Evolutionary conservation across 2,888 invertebrate genomes (phyloP), one percentile per base, ranked within the genome.

Genomic region (Volucella bombylans): DNA sequence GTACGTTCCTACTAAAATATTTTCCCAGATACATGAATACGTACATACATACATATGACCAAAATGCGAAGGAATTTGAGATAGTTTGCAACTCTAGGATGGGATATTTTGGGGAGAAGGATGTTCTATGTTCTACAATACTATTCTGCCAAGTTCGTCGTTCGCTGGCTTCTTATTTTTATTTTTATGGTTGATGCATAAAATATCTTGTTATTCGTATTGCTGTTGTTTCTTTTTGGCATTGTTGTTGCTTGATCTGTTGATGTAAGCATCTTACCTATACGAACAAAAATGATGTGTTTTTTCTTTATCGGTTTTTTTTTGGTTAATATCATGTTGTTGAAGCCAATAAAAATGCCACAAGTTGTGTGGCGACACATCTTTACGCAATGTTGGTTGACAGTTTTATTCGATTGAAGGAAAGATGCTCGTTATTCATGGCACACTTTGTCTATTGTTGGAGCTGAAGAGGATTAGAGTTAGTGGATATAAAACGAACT

Each of bases 261-360:
- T 52, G 50, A 59, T 47, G 52, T 50, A 65, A 38, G 11, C 31
- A 15, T 52, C 43, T 54, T 67, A 43, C 73, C 61, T 65, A 38
- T 23, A 41, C n/a, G 47, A 11, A 43, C 6, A 43, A 15, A 12
- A 59, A 59, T 11, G 18, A 59, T 65, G 41, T 52, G 41, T 65
- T 57, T 76, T 78, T 49, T 18, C 1, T 18, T 47, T 12, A 68
- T 50, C 50, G 65, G 49, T 67, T 68, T 62, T 72, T 18, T 47
- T 11, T 57, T 38, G 18, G 31, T 50, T 15, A 4, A 39, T 55
- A 62, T 72, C 55, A 72, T 77, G 71, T 62, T 55, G 49, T 12
- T 45, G 61, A 65, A 41, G 76, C 61, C 57, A 67, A 82, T 78
- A 78, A 82, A 82, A 82, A 61, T 68, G 68, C 23, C 49, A 67